A percentile compares a stretch with the other conserved stretches of the same genome.
Evolutionary conservation across 2,113 vertebrate species (phyloP).

Genomic region (Uria aalge): DNA sequence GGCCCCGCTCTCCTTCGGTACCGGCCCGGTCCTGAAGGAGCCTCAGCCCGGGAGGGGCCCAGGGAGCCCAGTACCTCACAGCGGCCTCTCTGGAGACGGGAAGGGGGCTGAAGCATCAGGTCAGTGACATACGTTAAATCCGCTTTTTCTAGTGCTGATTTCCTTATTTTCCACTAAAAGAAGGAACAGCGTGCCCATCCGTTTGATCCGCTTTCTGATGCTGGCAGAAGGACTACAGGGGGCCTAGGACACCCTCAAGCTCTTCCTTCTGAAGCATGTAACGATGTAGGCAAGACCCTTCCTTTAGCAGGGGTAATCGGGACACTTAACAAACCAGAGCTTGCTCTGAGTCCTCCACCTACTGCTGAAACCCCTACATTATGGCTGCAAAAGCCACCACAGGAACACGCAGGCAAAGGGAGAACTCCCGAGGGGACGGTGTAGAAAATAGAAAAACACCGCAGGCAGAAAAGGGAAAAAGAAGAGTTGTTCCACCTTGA

Average conservation of each 20-base stretch:
- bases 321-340: too few species aligned
- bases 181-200: fast-evolving
- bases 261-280: not conserved
- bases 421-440: fast-evolving
- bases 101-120: not conserved
- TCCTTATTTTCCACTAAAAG: not conserved
- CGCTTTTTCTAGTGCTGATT: too few species aligned
- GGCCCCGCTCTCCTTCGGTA: too few species aligned
- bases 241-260: not conserved
- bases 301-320: not conserved
- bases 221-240: not conserved
- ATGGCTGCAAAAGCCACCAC: not conserved
- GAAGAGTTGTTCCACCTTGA: not conserved
- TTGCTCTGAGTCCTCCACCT: not conserved
- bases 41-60: not conserved
- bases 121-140: not conserved
- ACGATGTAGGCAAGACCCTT: not conserved
- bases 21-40: not conserved
- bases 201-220: too few species aligned
- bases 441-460: fast-evolving
- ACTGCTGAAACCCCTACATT: fast-evolving
- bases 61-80: not conserved
- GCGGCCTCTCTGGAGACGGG: not conserved
- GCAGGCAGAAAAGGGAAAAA: not conserved
- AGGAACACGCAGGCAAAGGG: not conserved